Evolutionary conservation across 2,797 vertebrate species (phyloP), one percentile per base, ranked within the genome.

Genomic region (Hoplostethus mediterraneus): DNA sequence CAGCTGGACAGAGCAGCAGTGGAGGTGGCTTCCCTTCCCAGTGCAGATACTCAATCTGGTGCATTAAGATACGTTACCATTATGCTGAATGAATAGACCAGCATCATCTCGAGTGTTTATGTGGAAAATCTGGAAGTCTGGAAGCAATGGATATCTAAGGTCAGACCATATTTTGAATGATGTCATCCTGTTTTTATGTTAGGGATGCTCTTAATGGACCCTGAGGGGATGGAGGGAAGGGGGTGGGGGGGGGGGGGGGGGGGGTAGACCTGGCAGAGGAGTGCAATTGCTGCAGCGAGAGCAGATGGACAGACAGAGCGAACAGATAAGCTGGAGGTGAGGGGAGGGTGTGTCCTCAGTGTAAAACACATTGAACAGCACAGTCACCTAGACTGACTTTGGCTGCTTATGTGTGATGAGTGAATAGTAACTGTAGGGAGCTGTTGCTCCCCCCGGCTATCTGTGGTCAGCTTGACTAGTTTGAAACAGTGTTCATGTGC

Each of bases 221-320:
- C 33, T 1, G 21, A 47, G 61, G 67, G 31, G 54, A 63, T 36
- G 25, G 38, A 16, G 45, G 33, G 70, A 61, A 28, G 25, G 61
- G 21, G 21, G 21, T 21, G 21, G 1, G 21, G 21, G 21, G 21
- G 1, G 21, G 21, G 21, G 21, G 21, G 21, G 5, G 49, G 59
- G 61, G n/a, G 49, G 51, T 12, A 30, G 54, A 74, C 49, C 82
- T 75, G 81, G 66, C 54, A 63, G 57, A 69, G 31, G 3, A 63
- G 42, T 14, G 8, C 17, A 6, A 53, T 13, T 49, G 57, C 53
- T 71, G 61, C 49, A 67, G 63, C 48, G 67, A 69, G 45, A 80
- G 81, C 71, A 80, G 85, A 80, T 79, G 71, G 72, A 72, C 69
- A 63, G 54, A 66, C 30, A 33, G 44, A 17, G 53, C 11, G 17